These are phyloP conservation scores for Tricholauxania praeusta DNA, from an alignment of 2,888 invertebrate species.

Conservation along the genomic window DNA sequence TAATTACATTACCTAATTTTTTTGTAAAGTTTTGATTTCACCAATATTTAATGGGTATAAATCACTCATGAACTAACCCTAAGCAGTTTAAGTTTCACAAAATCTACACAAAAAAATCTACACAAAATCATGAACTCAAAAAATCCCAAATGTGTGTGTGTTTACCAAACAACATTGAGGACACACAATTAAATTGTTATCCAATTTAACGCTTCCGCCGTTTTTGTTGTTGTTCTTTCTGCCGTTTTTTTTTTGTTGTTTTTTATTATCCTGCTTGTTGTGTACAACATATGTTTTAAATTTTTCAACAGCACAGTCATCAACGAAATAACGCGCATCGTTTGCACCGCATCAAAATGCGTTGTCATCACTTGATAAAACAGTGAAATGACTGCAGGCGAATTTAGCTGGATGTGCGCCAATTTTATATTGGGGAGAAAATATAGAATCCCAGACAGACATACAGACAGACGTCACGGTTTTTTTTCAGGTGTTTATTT, in stretches of 20 bases:
- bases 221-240: background rate
- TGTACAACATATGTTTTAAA: constrained; percentile 14
- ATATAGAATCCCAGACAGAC: background rate
- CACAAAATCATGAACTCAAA: no score
- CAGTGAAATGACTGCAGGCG: constrained; percentile 15
- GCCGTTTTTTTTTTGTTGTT: background rate
- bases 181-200: constrained; percentile 35
- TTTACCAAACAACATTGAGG: background rate
- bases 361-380: constrained; percentile 26
- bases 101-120: no score
- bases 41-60: no score
- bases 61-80: no score
- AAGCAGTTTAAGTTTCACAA: no score
- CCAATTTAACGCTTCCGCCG: constrained; percentile 32
- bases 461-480: background rate
- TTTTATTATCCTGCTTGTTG: background rate
- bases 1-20: no score
- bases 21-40: no score
- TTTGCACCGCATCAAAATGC: no score
- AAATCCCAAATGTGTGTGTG: no score
- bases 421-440: background rate
- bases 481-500: constrained; percentile 4
- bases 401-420: background rate
- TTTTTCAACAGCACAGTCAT: constrained; percentile 7
- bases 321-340: background rate